phyloP scores from a whole-genome alignment of 2,888 invertebrate species.

The Ecdyonurus torrentis region DNA sequence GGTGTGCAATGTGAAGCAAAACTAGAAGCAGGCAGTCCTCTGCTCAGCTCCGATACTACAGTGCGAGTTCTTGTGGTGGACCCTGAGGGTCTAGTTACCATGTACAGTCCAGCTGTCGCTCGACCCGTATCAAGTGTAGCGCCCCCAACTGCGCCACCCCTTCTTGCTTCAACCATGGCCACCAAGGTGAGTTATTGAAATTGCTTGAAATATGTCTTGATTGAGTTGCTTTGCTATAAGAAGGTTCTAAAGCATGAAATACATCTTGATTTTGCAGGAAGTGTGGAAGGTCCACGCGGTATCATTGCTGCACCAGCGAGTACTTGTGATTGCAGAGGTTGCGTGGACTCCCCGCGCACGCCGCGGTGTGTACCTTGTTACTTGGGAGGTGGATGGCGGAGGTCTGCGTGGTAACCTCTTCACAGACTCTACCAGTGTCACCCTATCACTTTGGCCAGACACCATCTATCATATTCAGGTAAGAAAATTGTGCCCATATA shows the following conservation, averaged over 20 bases:
- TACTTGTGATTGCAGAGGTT: conserved; percentile 46
- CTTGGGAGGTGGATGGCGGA: conserved; percentile 70
- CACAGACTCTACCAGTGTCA: conserved; percentile 63
- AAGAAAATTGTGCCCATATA: conserved; percentile 11
- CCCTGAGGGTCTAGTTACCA: conserved; percentile 49
- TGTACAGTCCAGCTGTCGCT: conserved; percentile 39
- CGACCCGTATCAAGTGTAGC: background rate
- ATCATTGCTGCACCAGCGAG: conserved; percentile 54
- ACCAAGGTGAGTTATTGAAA: conserved; percentile 12
- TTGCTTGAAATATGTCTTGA: background rate
- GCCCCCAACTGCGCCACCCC: conserved; percentile 32
- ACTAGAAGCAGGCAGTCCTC: conserved; percentile 41
- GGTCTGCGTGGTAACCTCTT: conserved; percentile 66
- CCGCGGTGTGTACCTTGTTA: conserved; percentile 53
- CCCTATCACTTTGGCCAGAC: conserved; percentile 63
- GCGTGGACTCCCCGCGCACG: conserved; percentile 41
- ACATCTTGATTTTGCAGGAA: too few relatives aligned
- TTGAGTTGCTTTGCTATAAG: background rate
- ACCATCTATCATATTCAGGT: conserved; percentile 69
- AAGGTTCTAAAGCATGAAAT: too few relatives aligned
- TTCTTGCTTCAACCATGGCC: conserved; percentile 10
- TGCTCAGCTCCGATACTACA: conserved; percentile 31
- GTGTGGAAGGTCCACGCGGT: conserved; percentile 49
- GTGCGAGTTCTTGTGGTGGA: conserved; percentile 52
- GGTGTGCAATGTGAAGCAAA: conserved; percentile 44